These are phyloP conservation scores for Lanistes nyassanus DNA, from an alignment of 1,140 invertebrate genomes.

Conservation along the genomic window DNA sequence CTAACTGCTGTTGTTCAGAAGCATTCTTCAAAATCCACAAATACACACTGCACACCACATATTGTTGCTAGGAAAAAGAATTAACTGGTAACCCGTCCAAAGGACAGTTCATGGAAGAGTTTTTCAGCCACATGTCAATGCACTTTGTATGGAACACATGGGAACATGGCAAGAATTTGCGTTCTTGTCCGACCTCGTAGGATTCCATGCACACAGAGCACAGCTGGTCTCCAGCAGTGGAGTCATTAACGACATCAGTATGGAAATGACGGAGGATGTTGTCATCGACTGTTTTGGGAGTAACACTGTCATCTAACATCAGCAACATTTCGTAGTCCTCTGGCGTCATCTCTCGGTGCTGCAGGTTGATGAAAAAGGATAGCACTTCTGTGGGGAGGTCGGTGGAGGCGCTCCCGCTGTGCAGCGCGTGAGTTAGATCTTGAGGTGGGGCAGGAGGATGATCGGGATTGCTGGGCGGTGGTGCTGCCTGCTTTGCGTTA, in stretches of 20 bases:
- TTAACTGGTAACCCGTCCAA: constrained; percentile 57
- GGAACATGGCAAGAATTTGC: constrained; percentile 59
- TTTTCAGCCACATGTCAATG: constrained; percentile 58
- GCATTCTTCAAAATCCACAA: too few relatives aligned
- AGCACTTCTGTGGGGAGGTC: constrained; percentile 40
- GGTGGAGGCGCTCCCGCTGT: constrained; percentile 38
- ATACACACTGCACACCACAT: too few relatives aligned
- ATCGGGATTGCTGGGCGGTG: not conserved
- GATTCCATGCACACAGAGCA: constrained; percentile 49
- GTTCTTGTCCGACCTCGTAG: constrained; percentile 48
- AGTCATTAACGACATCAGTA: constrained; percentile 44
- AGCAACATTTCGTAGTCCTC: constrained; percentile 62
- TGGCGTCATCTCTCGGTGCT: constrained; percentile 57
- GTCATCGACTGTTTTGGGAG: constrained; percentile 53
- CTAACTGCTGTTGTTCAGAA: too few relatives aligned
- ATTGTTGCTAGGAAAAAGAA: not conserved
- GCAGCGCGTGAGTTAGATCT: constrained; percentile 47
- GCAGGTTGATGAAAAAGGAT: constrained; percentile 48
- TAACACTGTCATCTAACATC: constrained; percentile 51
- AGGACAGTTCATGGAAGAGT: constrained; percentile 60
- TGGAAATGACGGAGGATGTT: constrained; percentile 40
- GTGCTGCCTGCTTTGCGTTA: not conserved
- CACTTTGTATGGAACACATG: constrained; percentile 57
- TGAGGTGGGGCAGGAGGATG: constrained; percentile 35
- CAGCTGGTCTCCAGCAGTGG: constrained; percentile 28